Percentiles rank a stretch among this genome's conserved stretches.
These are phyloP conservation scores for Casuarius casuarius DNA, from an alignment of 2,113 vertebrate genomes.

Conservation along the genomic window DNA sequence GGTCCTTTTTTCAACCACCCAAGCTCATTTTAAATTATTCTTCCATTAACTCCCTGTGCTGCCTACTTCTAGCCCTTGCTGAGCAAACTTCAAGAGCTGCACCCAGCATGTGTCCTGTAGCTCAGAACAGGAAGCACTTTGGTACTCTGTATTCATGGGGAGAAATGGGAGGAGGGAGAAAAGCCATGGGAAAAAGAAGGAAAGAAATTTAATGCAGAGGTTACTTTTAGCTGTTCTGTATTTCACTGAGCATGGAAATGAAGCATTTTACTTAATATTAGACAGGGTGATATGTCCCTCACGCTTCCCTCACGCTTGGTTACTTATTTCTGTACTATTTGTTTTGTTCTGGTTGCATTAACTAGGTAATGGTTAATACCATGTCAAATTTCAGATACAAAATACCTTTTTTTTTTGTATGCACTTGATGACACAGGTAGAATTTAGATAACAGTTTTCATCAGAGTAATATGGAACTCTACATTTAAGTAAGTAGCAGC, in stretches of 20 bases:
- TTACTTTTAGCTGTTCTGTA: background rate
- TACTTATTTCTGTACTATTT: background rate
- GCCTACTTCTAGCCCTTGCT: conserved; percentile 57
- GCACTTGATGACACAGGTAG: background rate
- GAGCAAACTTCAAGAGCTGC: conserved; percentile 72
- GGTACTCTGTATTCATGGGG: conserved; percentile 40
- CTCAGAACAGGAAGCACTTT: conserved; percentile 63
- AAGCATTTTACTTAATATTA: background rate
- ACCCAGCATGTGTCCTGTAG: conserved; percentile 66
- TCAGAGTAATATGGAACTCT: background rate
- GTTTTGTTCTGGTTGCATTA: background rate
- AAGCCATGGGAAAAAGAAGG: background rate
- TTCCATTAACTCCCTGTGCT: conserved; percentile 64
- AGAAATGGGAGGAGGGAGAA: conserved; percentile 11
- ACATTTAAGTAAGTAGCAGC: background rate
- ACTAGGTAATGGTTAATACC: background rate
- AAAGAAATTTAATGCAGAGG: background rate
- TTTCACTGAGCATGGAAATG: background rate
- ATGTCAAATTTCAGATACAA: background rate
- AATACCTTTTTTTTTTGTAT: background rate
- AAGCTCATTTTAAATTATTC: conserved; percentile 66
- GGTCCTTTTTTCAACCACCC: conserved; percentile 47
- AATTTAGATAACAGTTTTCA: background rate
- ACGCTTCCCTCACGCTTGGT: background rate
- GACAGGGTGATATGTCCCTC: background rate